Evolutionary conservation across 2,797 vertebrate species (phyloP).

Genomic region (Pogoniulus pusillus): DNA sequence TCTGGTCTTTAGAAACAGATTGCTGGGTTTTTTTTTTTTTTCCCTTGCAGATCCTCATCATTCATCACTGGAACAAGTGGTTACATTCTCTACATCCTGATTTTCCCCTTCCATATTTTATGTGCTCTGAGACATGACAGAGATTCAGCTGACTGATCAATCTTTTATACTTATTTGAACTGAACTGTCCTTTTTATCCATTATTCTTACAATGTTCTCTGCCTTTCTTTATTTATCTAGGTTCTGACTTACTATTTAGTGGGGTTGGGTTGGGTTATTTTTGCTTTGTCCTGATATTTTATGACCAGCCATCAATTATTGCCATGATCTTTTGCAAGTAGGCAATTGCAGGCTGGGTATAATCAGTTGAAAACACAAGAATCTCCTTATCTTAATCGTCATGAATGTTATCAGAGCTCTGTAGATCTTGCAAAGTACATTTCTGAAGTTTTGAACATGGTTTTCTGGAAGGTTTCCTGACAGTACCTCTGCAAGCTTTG

Average conservation of each 20-base stretch:
- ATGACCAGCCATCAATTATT: constrained; percentile 1
- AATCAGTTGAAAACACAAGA: constrained; percentile 1
- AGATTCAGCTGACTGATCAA: neutral
- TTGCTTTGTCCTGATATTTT: constrained; percentile 6
- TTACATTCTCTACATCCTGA: neutral
- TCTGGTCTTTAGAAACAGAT: neutral
- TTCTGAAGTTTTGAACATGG: neutral
- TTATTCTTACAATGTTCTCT: neutral
- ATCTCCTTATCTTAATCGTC: constrained; percentile 17
- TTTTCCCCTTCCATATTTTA: neutral
- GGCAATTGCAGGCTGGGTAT: neutral
- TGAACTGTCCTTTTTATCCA: neutral
- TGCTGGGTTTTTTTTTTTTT: neutral
- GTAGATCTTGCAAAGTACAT: neutral
- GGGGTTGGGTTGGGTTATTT: neutral
- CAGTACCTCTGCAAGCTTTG: neutral
- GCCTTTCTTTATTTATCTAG: neutral
- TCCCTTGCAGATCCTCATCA: neutral
- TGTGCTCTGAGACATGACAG: neutral
- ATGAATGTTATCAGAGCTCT: neutral
- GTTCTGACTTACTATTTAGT: constrained; percentile 15
- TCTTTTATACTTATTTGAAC: neutral
- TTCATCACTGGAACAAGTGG: neutral
- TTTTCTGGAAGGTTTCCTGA: neutral
- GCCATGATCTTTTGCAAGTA: neutral